Evolutionary conservation across 1,140 invertebrate genomes (phyloP).

Genomic region (Temnothorax nylanderi): DNA sequence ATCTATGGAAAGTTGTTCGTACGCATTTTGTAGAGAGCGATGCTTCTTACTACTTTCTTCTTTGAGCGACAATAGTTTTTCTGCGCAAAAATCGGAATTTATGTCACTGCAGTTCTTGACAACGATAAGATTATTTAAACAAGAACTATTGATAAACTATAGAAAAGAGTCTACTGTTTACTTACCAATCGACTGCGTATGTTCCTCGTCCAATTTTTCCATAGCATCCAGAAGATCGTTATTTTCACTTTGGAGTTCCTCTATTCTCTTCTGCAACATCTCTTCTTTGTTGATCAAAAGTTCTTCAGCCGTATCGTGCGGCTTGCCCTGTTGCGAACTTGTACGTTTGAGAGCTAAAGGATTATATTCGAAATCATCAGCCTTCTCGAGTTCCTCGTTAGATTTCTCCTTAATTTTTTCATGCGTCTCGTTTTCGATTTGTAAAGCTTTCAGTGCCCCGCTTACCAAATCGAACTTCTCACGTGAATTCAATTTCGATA

Average conservation of each 20-base stretch:
- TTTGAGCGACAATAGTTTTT: slow-evolving; percentile 88
- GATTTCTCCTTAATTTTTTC: slow-evolving; percentile 71
- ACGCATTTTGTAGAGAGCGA: slow-evolving; percentile 80
- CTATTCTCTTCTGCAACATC: slow-evolving; percentile 84
- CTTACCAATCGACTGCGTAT: slow-evolving; percentile 88
- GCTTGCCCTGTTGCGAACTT: slow-evolving; percentile 45
- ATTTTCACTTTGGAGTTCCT: slow-evolving; percentile 85
- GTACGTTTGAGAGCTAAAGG: slow-evolving; percentile 61
- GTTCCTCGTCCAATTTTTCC: slow-evolving; percentile 91
- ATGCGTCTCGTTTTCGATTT: slow-evolving; percentile 82
- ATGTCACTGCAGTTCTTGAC: background rate
- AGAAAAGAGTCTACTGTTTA: background rate
- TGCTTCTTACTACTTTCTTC: slow-evolving; percentile 88
- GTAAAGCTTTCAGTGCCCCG: slow-evolving; percentile 83
- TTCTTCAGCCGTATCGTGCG: slow-evolving; percentile 60
- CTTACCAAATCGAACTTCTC: slow-evolving; percentile 82
- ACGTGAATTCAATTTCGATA: slow-evolving; percentile 82
- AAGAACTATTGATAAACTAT: background rate
- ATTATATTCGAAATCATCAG: slow-evolving; percentile 71
- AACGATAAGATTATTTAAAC: background rate
- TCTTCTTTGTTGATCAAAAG: slow-evolving; percentile 71
- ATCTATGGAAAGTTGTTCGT: slow-evolving; percentile 82
- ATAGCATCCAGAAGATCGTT: slow-evolving; percentile 87
- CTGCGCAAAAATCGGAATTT: slow-evolving; percentile 73
- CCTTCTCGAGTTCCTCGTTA: slow-evolving; percentile 72